phyloP scores from a whole-genome alignment of 2,888 invertebrate genomes.

The Brenthis hecate region DNA sequence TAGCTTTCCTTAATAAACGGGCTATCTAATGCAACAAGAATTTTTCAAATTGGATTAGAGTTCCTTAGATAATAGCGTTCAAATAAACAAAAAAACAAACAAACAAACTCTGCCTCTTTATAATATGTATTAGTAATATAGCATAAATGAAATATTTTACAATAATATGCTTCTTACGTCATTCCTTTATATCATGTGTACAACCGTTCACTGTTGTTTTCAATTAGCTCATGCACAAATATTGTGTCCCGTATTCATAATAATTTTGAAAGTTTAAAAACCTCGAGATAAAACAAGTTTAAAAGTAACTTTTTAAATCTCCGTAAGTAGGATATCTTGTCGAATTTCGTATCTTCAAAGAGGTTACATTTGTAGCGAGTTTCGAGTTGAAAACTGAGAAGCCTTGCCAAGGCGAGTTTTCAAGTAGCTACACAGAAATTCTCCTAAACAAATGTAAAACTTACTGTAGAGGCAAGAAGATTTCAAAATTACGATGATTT shows the following conservation, averaged over 20 bases:
- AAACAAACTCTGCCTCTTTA: too few species aligned
- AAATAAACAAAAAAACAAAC: too few species aligned
- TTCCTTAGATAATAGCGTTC: too few species aligned
- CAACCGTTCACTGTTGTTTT: not conserved
- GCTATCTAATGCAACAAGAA: too few species aligned
- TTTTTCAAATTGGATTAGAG: too few species aligned
- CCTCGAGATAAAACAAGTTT: slow-evolving; percentile 7
- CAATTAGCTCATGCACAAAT: slow-evolving; percentile 10
- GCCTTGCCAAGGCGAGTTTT: slow-evolving; percentile 28
- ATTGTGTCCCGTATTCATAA: slow-evolving; percentile 6
- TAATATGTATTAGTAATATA: not conserved
- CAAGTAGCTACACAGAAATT: slow-evolving; percentile 29
- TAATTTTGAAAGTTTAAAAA: slow-evolving; percentile 1
- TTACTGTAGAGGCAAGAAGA: slow-evolving; percentile 17
- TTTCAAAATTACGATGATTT: slow-evolving; percentile 18
- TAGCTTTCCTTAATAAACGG: too few species aligned
- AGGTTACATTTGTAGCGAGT: slow-evolving; percentile 36
- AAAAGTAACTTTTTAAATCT: slow-evolving; percentile 32
- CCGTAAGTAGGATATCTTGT: slow-evolving; percentile 33
- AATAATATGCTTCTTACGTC: slow-evolving; percentile 14
- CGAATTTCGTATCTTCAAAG: slow-evolving; percentile 33
- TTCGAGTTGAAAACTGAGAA: slow-evolving; percentile 32
- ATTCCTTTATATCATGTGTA: slow-evolving; percentile 1
- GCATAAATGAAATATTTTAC: not conserved
- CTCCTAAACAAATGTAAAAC: slow-evolving; percentile 34